Evolutionary conservation across 2,888 invertebrate genomes (phyloP), one percentile per base, ranked within the genome.

Genomic region (Torymus auratus): DNA sequence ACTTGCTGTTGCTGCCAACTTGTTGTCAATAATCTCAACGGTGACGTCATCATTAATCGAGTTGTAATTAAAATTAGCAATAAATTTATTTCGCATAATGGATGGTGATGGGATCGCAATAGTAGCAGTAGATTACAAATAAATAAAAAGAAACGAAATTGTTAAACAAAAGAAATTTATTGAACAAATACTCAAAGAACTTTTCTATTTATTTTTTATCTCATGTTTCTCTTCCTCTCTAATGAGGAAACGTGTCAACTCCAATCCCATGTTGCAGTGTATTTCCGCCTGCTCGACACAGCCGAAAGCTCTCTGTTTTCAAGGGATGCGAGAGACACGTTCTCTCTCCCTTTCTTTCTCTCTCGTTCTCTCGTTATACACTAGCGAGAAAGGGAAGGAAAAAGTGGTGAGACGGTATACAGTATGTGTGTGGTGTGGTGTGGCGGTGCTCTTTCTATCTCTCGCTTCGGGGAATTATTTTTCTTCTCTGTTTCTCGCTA

Each of bases 141-240:
- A 78, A 81, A 77, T 79, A 61, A 81, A 72, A 70, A 65, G 55
- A 55, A 65, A 58, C 23, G 20, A 20, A 17, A 70, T 78, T 62
- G 58, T 78, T 69, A 78, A 80, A 74, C 78, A 82, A 82, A 82
- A 80, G 80, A 78, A 78, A 80, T 82, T 82, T 82, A 82, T 82
- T 82, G 61, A 82, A 80, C 69, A 74, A 74, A 65, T 60, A 50
- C 5, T 80, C 56, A 74, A 74, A n/a, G 77, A n/a, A 80, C 41
- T 67, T 69, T 67, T 73, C 55, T 69, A 52, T 77, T 50, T 61
- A 68, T 75, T 14, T 67, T 67, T 64, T 71, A 56, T 60, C 55
- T n/a, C n/a, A 11, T 71, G 20, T 68, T 68, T 73, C 53, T 56
- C 15, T 41, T 10, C 15, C 15, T 20, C 17, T 50, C 65, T 74